A percentile compares a stretch with the other conserved stretches of the same genome.
Evolutionary conservation across 2,797 vertebrate genomes (phyloP).

Genomic region (Nothura maculosa): DNA sequence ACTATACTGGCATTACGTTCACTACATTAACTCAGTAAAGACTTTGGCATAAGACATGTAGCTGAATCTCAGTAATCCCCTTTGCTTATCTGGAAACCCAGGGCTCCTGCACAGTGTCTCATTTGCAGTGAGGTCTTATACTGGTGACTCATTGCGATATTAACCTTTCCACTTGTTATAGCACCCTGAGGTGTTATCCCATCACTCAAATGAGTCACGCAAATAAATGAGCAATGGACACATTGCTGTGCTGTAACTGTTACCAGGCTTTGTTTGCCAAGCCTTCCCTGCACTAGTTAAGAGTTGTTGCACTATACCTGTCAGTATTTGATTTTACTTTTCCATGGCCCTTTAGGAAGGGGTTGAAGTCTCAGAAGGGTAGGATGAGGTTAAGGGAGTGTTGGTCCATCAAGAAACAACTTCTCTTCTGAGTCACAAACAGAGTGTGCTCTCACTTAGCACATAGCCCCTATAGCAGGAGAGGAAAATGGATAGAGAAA

Average conservation of each 20-base stretch:
- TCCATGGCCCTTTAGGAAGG: neutral
- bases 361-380: neutral
- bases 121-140: neutral
- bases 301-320: neutral
- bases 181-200: neutral
- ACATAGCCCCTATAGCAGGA: neutral
- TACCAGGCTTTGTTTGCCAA: neutral
- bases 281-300: rapidly evolving
- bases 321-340: neutral
- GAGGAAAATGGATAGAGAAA: neutral
- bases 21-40: conserved; percentile 76
- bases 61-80: conserved; percentile 64
- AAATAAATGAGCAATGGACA: neutral
- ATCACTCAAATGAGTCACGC: rapidly evolving
- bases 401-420: neutral
- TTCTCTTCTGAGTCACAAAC: neutral
- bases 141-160: neutral
- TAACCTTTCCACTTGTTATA: neutral
- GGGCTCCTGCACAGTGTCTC: neutral
- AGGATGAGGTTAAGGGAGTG: neutral
- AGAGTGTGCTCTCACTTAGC: neutral
- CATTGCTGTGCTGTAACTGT: neutral
- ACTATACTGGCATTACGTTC: conserved; percentile 67
- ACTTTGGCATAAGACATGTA: conserved; percentile 2
- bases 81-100: conserved; percentile 48